These are phyloP conservation scores for Pseudochromis fuscus DNA, from an alignment of 2,797 vertebrate species.

Conservation along the genomic window DNA sequence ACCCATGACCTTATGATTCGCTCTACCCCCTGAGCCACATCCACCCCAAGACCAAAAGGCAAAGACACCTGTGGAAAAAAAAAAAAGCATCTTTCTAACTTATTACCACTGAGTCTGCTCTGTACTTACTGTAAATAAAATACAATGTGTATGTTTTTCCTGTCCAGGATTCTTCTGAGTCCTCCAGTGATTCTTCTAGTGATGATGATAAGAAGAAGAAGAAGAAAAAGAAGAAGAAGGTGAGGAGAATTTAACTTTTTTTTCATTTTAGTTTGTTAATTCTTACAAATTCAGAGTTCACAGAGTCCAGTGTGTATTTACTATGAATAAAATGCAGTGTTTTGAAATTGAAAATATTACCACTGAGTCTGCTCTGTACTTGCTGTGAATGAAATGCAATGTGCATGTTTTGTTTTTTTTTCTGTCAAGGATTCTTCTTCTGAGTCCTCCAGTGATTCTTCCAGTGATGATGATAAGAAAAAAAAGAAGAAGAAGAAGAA, in stretches of 20 bases:
- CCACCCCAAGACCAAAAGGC: no score
- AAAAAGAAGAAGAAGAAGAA: slow-evolving; percentile 57
- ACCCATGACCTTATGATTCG: no score
- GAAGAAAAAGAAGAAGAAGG: slow-evolving; percentile 69
- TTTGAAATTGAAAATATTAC: no score
- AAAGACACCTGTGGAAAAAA: no score
- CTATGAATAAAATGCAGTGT: no score
- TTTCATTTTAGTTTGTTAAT: background rate
- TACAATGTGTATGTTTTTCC: background rate
- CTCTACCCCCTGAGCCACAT: no score
- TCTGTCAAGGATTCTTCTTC: slow-evolving; percentile 52
- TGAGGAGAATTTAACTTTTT: background rate
- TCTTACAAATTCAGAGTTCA: no score
- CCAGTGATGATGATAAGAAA: slow-evolving; percentile 59
- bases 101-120: background rate
- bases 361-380: no score
- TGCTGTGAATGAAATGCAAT: no score
- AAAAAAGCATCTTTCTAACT: background rate
- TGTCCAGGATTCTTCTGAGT: slow-evolving; percentile 59
- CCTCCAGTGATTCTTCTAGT: slow-evolving; percentile 46
- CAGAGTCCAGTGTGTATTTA: no score
- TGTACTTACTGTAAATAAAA: background rate
- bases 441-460: slow-evolving; percentile 43
- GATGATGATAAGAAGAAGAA: slow-evolving; percentile 62
- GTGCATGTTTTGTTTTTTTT: background rate